Percentiles rank a stretch among this genome's conserved stretches.
Conservation (phyloP, 2,113 vertebrate genomes). For the Candoia aspera region DNA sequence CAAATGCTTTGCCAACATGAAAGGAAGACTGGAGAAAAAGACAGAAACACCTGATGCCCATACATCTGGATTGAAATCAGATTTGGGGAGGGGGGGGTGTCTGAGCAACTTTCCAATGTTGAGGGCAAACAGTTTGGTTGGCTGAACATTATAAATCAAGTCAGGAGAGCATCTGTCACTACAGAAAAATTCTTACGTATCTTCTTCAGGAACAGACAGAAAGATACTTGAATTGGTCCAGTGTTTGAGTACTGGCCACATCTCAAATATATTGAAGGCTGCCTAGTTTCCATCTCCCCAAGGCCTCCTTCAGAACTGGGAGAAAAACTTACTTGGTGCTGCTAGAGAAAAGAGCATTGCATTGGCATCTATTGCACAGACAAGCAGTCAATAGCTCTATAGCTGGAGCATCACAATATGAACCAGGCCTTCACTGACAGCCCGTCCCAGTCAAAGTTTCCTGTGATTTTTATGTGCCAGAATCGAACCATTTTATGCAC, state of each 20-base stretch:
- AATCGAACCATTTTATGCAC: background rate
- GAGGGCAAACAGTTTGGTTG: no score
- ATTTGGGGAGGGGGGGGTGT: no score
- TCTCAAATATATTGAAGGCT: background rate
- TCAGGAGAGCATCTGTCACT: no score
- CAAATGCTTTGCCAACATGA: no score
- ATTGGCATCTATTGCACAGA: background rate
- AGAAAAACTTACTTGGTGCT: background rate
- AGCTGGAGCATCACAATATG: background rate
- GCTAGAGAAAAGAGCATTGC: background rate
- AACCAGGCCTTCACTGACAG: background rate
- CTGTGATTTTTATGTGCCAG: conserved; percentile 6
- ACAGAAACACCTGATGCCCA: no score
- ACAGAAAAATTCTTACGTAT: no score
- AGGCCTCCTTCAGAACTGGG: background rate
- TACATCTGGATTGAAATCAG: no score
- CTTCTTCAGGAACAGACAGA: no score
- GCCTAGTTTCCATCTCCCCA: background rate
- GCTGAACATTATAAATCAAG: no score
- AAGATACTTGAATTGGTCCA: background rate
- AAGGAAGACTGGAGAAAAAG: no score
- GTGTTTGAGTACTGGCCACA: background rate
- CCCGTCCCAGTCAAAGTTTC: background rate
- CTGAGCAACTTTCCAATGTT: no score
- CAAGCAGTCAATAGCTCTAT: background rate